A percentile compares a stretch with the other conserved stretches of the same genome.
phyloP scores from a whole-genome alignment of 2,113 vertebrate genomes.

The Brevimyrus niger region DNA sequence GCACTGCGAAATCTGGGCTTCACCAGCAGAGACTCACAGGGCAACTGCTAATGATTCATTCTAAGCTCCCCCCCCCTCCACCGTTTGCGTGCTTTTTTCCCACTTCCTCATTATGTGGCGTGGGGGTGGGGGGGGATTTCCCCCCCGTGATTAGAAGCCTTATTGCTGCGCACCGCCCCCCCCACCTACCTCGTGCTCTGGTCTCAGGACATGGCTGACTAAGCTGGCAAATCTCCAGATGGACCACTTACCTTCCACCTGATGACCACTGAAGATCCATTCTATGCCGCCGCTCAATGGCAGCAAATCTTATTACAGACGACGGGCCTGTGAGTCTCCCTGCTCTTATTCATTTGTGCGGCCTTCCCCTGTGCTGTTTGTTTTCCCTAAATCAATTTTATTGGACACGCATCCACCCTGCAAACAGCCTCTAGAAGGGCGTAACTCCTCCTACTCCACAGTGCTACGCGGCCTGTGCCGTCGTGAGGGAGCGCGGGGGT shows the following conservation, averaged over 20 bases:
- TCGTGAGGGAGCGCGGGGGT: background rate
- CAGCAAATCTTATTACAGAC: slow-evolving; percentile 12
- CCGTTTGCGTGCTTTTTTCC: background rate
- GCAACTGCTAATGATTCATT: background rate
- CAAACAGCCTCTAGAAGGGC: background rate
- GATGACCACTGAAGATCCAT: slow-evolving; percentile 1
- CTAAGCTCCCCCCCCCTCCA: background rate
- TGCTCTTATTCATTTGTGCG: background rate
- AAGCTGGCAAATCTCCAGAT: background rate
- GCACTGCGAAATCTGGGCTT: background rate
- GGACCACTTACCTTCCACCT: slow-evolving; percentile 7
- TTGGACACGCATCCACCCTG: background rate
- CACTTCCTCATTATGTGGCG: background rate
- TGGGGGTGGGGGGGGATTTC: background rate
- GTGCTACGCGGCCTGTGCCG: background rate
- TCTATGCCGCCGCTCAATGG: background rate
- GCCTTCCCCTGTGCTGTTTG: background rate
- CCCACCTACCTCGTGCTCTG: too few species aligned
- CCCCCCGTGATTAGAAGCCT: background rate
- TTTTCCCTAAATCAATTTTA: slow-evolving; percentile 23
- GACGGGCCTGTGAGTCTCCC: background rate
- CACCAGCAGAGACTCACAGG: background rate
- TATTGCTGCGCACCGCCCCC: background rate
- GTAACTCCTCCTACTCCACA: background rate
- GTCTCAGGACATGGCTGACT: background rate